phyloP scores from a whole-genome alignment of 1,140 invertebrate genomes.

The Nomia melanderi region DNA sequence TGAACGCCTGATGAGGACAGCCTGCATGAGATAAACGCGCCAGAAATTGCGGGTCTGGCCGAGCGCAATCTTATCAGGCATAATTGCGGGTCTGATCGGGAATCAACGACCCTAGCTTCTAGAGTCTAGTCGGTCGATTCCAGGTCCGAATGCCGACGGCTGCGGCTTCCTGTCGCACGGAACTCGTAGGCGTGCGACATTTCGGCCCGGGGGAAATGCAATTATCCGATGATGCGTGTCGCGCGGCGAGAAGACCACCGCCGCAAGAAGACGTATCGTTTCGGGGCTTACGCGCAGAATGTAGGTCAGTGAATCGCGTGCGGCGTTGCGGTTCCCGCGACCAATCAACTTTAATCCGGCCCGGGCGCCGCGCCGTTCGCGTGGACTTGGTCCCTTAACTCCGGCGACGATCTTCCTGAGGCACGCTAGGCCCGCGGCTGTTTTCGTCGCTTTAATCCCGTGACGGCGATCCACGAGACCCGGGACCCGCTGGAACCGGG shows the following conservation, averaged over 20 bases:
- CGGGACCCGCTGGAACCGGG: conserved; percentile 7
- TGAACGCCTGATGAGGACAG: no score
- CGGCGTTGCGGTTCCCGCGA: conserved; percentile 12
- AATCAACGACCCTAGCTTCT: no score
- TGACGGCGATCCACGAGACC: conserved; percentile 22
- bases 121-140: neutral
- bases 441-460: conserved; percentile 38
- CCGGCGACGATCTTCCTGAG: conserved; percentile 20
- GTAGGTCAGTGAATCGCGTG: conserved; percentile 42
- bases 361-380: conserved; percentile 13
- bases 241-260: neutral
- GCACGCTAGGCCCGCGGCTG: conserved; percentile 8
- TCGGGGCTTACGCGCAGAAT: conserved; percentile 12
- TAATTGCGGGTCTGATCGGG: no score
- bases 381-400: conserved; percentile 37
- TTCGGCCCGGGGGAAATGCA: neutral
- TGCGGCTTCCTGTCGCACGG: neutral
- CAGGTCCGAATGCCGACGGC: neutral
- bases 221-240: conserved; percentile 6
- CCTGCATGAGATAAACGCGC: no score
- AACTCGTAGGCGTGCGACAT: conserved; percentile 1
- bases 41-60: no score
- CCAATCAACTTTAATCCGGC: conserved; percentile 30
- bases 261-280: neutral
- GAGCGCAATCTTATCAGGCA: no score